A percentile compares a stretch with the other conserved stretches of the same genome.
Evolutionary conservation across 2,888 invertebrate species (phyloP).

Genomic region (Macrosoma leucophasiata): DNA sequence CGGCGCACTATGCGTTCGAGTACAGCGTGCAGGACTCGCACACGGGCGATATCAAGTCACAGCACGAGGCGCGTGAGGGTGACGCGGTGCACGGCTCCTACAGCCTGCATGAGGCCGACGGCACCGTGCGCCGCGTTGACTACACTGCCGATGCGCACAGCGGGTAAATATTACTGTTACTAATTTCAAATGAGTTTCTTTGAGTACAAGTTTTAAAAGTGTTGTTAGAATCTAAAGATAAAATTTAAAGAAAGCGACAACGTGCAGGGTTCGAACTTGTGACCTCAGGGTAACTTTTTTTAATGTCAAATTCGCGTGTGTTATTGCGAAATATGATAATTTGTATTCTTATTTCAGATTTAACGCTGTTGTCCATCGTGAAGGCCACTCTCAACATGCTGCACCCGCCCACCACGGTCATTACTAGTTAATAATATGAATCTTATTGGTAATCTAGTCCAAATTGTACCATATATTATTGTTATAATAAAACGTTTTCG

Average conservation of each 20-base stretch:
- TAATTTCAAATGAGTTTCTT: too few species aligned
- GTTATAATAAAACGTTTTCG: too few species aligned
- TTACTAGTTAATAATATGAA: too few species aligned
- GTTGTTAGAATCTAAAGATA: too few species aligned
- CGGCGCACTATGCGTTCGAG: constrained; percentile 46
- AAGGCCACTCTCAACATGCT: constrained; percentile 38
- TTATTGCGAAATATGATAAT: too few species aligned
- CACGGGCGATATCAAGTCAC: constrained; percentile 72
- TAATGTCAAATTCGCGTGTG: too few species aligned
- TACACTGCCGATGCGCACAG: constrained; percentile 72
- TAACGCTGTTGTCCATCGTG: constrained; percentile 36
- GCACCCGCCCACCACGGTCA: constrained; percentile 30
- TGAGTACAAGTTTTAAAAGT: too few species aligned
- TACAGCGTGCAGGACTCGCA: constrained; percentile 59
- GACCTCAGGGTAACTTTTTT: too few species aligned
- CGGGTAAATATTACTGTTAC: constrained; percentile 34
- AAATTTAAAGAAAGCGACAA: too few species aligned
- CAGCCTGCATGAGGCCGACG: constrained; percentile 68
- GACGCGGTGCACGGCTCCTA: constrained; percentile 56
- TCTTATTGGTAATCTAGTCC: too few species aligned
- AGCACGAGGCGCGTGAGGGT: constrained; percentile 52
- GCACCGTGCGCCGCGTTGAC: constrained; percentile 70
- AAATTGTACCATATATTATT: too few species aligned
- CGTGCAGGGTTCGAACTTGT: too few species aligned
- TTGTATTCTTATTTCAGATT: constrained; percentile 40